Evolutionary conservation across 1,140 invertebrate genomes (phyloP).

Genomic region (Ganaspis sp.): DNA sequence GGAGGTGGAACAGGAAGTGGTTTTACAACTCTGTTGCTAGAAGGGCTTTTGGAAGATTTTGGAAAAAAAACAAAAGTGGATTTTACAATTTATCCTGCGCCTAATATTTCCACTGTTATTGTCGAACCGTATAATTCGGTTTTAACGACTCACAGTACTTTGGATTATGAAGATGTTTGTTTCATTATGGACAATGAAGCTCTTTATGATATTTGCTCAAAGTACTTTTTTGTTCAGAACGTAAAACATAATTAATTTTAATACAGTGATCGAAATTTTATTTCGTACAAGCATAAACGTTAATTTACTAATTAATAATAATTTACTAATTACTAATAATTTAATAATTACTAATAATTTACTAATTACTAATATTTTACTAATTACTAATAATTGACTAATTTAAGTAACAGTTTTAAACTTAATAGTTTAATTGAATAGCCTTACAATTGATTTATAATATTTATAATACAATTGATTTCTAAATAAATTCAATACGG

Average conservation of each 20-base stretch:
- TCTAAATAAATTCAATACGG: too few relatives aligned
- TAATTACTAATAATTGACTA: too few relatives aligned
- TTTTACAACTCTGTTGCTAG: conserved; percentile 89
- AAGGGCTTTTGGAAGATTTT: conserved; percentile 84
- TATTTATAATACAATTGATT: too few relatives aligned
- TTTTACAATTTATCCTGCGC: conserved; percentile 91
- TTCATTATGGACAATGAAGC: conserved; percentile 94
- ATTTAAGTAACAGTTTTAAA: too few relatives aligned
- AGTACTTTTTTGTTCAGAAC: neutral
- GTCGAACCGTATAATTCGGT: conserved; percentile 89
- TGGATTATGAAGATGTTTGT: conserved; percentile 89
- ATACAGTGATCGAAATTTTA: too few relatives aligned
- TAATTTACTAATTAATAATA: neutral
- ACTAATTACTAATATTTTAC: too few relatives aligned
- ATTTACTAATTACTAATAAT: neutral
- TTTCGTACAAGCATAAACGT: too few relatives aligned
- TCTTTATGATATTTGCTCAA: conserved; percentile 82
- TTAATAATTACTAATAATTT: too few relatives aligned
- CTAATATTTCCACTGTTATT: conserved; percentile 86
- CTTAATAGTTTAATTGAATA: too few relatives aligned
- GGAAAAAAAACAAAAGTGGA: conserved; percentile 85
- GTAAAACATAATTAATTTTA: too few relatives aligned
- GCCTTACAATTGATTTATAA: too few relatives aligned
- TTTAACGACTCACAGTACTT: conserved; percentile 83
- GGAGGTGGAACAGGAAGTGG: conserved; percentile 82